These are phyloP conservation scores for Brachynemurus nebulosus DNA, from an alignment of 2,888 invertebrate genomes.

Conservation along the genomic window DNA sequence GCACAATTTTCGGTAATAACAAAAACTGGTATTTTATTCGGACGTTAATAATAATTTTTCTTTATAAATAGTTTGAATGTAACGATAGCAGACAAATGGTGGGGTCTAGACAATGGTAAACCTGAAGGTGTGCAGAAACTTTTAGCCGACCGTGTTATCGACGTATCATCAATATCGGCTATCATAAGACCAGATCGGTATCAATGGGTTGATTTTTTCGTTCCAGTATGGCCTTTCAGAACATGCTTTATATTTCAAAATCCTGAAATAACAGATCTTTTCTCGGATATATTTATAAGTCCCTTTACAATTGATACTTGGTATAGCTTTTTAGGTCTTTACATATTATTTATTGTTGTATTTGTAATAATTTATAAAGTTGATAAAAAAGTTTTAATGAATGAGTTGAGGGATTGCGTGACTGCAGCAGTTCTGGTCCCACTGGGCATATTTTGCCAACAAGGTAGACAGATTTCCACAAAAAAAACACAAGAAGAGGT, in stretches of 20 bases:
- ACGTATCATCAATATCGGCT: not conserved
- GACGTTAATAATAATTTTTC: too few relatives aligned
- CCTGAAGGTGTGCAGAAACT: not conserved
- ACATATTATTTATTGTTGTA: not conserved
- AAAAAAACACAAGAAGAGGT: too few relatives aligned
- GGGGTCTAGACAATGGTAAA: not conserved
- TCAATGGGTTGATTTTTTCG: not conserved
- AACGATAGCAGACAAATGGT: not conserved
- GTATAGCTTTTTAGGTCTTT: not conserved
- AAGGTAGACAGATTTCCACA: too few relatives aligned
- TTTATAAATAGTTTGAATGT: not conserved
- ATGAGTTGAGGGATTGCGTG: not conserved
- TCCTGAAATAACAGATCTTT: not conserved
- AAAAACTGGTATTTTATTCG: too few relatives aligned
- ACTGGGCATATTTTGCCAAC: not conserved
- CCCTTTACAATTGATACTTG: not conserved
- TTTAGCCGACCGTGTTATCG: not conserved
- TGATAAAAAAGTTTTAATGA: not conserved
- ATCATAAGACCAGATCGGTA: not conserved
- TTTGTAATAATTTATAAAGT: not conserved
- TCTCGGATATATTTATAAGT: not conserved
- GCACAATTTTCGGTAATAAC: too few relatives aligned
- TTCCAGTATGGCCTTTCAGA: too few relatives aligned
- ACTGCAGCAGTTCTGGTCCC: not conserved
- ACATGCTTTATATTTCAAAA: not conserved